Percentiles rank a stretch among this genome's conserved stretches.
These are phyloP conservation scores for Rhea pennata DNA, from an alignment of 2,113 vertebrate species.

Conservation along the genomic window DNA sequence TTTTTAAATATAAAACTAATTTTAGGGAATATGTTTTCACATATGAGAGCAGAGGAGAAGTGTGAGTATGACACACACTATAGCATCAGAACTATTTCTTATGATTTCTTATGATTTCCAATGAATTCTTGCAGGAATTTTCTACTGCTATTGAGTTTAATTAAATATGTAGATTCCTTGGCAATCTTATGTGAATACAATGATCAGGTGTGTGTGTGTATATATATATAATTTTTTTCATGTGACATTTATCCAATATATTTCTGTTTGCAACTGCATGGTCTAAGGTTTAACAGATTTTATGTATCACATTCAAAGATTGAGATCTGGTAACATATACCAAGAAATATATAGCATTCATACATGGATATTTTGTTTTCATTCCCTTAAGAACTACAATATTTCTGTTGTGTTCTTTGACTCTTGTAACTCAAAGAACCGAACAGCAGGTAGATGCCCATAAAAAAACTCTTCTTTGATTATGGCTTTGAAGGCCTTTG, in stretches of 20 bases:
- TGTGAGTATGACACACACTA: background rate
- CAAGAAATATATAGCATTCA: background rate
- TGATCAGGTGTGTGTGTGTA: background rate
- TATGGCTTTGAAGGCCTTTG: background rate
- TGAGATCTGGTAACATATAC: background rate
- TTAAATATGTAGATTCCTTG: background rate
- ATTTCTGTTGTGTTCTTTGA: background rate
- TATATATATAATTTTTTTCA: background rate
- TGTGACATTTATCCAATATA: background rate
- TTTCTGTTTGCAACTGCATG: background rate
- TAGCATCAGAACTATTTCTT: background rate
- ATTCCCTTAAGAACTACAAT: background rate
- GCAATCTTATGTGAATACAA: background rate
- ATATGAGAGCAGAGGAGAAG: background rate
- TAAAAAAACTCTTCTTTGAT: background rate
- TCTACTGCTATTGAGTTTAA: background rate
- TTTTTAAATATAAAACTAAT: background rate
- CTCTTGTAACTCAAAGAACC: background rate
- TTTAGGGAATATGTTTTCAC: background rate
- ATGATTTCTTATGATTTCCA: too few relatives aligned
- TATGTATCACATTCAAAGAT: background rate
- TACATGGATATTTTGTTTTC: background rate
- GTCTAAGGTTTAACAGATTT: background rate
- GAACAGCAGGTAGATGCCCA: background rate
- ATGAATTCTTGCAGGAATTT: background rate